Evolutionary conservation across 2,113 vertebrate genomes (phyloP).

Genomic region (Mus pahari): DNA sequence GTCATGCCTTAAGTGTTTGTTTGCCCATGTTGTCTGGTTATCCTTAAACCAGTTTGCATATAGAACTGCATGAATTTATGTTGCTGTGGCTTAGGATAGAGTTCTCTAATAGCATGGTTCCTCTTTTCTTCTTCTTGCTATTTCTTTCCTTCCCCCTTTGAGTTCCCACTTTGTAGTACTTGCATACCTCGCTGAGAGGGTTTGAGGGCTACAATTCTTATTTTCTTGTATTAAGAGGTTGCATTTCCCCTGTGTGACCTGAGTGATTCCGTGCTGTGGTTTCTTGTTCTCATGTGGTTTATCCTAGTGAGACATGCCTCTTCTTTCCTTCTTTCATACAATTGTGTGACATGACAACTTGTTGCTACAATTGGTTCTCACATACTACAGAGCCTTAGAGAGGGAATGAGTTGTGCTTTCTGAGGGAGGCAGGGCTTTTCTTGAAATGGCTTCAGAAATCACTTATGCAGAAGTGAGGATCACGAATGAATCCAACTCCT

Average conservation of each 20-base stretch:
- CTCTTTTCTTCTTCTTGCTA: slow-evolving; percentile 47
- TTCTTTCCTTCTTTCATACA: neutral
- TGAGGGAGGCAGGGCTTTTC: slow-evolving; percentile 10
- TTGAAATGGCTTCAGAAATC: slow-evolving; percentile 67
- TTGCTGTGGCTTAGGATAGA: neutral
- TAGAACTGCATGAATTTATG: neutral
- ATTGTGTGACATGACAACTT: neutral
- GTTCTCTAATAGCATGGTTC: slow-evolving; percentile 29
- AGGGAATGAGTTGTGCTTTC: neutral
- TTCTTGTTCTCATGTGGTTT: neutral
- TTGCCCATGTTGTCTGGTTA: neutral
- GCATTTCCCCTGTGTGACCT: neutral
- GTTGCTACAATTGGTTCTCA: neutral
- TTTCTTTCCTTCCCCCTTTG: neutral
- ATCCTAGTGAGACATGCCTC: neutral
- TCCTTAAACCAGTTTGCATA: neutral
- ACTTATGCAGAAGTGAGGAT: slow-evolving; percentile 70
- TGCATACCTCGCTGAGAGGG: neutral
- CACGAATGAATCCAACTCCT: neutral
- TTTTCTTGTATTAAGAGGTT: neutral
- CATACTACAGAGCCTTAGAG: slow-evolving; percentile 6
- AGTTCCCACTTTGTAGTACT: neutral
- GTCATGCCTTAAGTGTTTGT: neutral
- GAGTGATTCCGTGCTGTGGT: neutral
- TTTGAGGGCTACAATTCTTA: neutral